Evolutionary conservation across 2,888 invertebrate genomes (phyloP).

Genomic region (Agonum fuliginosum): DNA sequence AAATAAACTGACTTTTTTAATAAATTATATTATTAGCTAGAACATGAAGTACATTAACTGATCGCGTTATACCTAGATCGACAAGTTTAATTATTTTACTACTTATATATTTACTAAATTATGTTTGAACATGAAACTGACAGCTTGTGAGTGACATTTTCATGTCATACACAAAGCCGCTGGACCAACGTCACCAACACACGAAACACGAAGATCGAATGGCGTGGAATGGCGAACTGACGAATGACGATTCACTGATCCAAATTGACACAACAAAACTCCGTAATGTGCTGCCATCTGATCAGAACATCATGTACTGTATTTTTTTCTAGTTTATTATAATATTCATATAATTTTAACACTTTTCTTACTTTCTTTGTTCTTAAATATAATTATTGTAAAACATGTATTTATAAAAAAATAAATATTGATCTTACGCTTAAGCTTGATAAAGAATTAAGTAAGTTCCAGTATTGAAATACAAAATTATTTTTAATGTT

Average conservation of each 20-base stretch:
- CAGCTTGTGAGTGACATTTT: slow-evolving; percentile 51
- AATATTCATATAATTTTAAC: too few species aligned
- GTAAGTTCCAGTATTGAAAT: too few species aligned
- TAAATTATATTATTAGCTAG: slow-evolving; percentile 9
- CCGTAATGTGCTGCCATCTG: slow-evolving; percentile 33
- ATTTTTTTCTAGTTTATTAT: too few species aligned
- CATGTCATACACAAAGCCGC: slow-evolving; percentile 56
- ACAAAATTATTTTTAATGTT: too few species aligned
- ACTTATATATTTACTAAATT: slow-evolving; percentile 9
- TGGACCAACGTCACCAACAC: slow-evolving; percentile 24
- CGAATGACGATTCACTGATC: background rate
- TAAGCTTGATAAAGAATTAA: too few species aligned
- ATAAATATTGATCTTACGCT: too few species aligned
- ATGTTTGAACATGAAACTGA: slow-evolving; percentile 45
- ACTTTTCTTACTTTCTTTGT: too few species aligned
- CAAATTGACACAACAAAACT: slow-evolving; percentile 13
- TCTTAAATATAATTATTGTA: too few species aligned
- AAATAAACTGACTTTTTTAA: slow-evolving; percentile 36
- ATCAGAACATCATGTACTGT: background rate
- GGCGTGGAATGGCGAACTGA: slow-evolving; percentile 8
- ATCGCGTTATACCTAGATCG: slow-evolving; percentile 22
- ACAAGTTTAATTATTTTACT: slow-evolving; percentile 30
- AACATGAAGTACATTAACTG: slow-evolving; percentile 21
- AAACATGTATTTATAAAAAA: too few species aligned
- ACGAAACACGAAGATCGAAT: slow-evolving; percentile 23